These are phyloP conservation scores for Proales similis DNA, from an alignment of 1,140 invertebrate genomes.

Conservation along the genomic window DNA sequence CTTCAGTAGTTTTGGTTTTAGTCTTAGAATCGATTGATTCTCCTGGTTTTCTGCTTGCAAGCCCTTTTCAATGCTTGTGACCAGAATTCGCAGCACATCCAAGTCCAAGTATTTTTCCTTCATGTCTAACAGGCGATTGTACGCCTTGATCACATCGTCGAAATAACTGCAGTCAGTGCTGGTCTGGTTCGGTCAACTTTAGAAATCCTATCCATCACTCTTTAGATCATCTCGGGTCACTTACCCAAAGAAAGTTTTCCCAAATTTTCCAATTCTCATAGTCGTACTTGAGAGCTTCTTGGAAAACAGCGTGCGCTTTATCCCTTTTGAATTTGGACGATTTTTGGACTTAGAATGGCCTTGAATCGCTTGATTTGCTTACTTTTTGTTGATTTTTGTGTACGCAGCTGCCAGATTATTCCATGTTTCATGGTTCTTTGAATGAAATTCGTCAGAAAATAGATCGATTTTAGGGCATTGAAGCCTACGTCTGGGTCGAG, in stretches of 20 bases:
- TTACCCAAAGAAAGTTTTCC: slow-evolving; percentile 66
- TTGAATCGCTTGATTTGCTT: slow-evolving; percentile 37
- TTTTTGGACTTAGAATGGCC: slow-evolving; percentile 22
- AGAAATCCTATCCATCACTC: neutral
- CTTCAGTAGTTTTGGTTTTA: slow-evolving; percentile 61
- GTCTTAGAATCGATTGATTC: slow-evolving; percentile 53
- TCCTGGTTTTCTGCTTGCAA: slow-evolving; percentile 58
- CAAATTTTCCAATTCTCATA: slow-evolving; percentile 92
- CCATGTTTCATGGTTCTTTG: slow-evolving; percentile 84
- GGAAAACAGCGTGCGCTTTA: slow-evolving; percentile 61
- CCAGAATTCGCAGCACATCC: slow-evolving; percentile 51
- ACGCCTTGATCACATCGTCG: slow-evolving; percentile 67
- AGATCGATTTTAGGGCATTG: neutral
- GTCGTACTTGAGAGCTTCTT: slow-evolving; percentile 83
- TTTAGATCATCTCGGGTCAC: neutral
- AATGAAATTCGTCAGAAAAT: slow-evolving; percentile 40
- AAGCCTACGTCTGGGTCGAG: slow-evolving; percentile 67
- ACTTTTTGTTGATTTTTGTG: slow-evolving; percentile 77
- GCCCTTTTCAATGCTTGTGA: slow-evolving; percentile 61
- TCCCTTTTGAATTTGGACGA: slow-evolving; percentile 48
- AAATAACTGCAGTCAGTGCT: slow-evolving; percentile 53
- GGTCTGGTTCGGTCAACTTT: slow-evolving; percentile 43
- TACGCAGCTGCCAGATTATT: slow-evolving; percentile 91
- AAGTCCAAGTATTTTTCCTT: slow-evolving; percentile 70
- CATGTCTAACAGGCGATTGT: slow-evolving; percentile 72